These are phyloP conservation scores for Drosophila bocqueti DNA, from an alignment of 1,140 invertebrate genomes.

Conservation along the genomic window DNA sequence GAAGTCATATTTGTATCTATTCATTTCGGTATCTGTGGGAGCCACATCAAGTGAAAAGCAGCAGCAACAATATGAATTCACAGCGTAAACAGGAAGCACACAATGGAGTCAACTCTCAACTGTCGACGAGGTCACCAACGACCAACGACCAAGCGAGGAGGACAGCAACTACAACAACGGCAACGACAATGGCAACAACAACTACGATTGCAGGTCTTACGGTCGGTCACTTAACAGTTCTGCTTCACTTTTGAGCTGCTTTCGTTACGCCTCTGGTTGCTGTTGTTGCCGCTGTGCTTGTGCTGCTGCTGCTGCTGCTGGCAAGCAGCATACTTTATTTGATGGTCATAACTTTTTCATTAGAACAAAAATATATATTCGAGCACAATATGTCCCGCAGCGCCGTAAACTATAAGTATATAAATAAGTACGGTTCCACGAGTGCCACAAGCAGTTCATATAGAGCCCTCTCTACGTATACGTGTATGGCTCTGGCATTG, in stretches of 20 bases:
- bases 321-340: constrained; percentile 83
- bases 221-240: constrained; percentile 78
- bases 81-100: constrained; percentile 80
- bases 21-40: constrained; percentile 12
- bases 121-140: constrained; percentile 76
- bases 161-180: constrained; percentile 30
- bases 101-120: constrained; percentile 82
- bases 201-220: constrained; percentile 77
- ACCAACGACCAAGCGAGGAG: constrained; percentile 45
- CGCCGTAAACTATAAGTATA: constrained; percentile 82
- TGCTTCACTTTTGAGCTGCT: constrained; percentile 67
- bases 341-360: constrained; percentile 84
- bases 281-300: constrained; percentile 9
- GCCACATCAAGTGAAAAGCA: constrained; percentile 26
- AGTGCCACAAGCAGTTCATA: constrained; percentile 70
- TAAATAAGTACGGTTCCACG: constrained; percentile 75
- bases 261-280: constrained; percentile 25
- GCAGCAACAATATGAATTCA: constrained; percentile 65
- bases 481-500: constrained; percentile 27
- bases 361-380: constrained; percentile 83
- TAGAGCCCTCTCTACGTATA: constrained; percentile 31
- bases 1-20: neutral
- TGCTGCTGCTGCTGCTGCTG: constrained; percentile 3
- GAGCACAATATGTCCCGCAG: constrained; percentile 81
- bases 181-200: constrained; percentile 25